Evolutionary conservation across 2,797 vertebrate genomes (phyloP), one percentile per base, ranked within the genome.

Genomic region (Cynodonichthys magdalenae): DNA sequence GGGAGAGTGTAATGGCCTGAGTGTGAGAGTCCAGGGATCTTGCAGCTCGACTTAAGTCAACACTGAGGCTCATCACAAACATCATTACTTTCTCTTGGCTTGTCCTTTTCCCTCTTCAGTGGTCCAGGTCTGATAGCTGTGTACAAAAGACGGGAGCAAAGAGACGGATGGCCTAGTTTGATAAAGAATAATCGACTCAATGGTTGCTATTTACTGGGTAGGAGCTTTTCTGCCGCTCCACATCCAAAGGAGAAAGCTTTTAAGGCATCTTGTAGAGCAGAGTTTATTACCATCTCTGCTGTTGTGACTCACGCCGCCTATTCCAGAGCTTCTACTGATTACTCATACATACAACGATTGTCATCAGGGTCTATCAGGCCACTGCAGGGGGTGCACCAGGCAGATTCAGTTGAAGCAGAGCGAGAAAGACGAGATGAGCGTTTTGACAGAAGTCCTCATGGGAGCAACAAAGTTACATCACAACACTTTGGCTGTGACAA

Each of bases 71-170:
- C 82, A 88, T 90, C 87, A 80, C 84, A 85, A 89, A 90, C 87
- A 88, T 88, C 88, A 90, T 90, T 91, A 90, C 87, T 85, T 82
- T 85, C 78, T 63, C 80, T 61, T 54, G 77, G 75, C 78, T 76
- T 75, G 81, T 85, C 83, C 80, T 81, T 81, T 69, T 76, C 75
- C 78, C 85, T 81, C 77, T 56, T 84, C 79, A 59, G 74, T 47
- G 69, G 77, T 76, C 59, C 58, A 14, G 66, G 81, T 79, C 71
- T 81, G 75, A 85, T 66, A 78, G 84, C 77, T 81, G 80, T 84
- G 75, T 77, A 69, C 74, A 81, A 75, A 82, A n/a, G 47, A 66
- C 54, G 24, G 47, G 58, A 75, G 79, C 66, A 59, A 72, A 75
- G 55, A 66, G 70, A 66, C 64, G 74, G 77, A 85, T 90, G 86